A percentile compares a stretch with the other conserved stretches of the same genome.
phyloP scores from a whole-genome alignment of 2,888 invertebrate species.

The Epirrhoe alternata region DNA sequence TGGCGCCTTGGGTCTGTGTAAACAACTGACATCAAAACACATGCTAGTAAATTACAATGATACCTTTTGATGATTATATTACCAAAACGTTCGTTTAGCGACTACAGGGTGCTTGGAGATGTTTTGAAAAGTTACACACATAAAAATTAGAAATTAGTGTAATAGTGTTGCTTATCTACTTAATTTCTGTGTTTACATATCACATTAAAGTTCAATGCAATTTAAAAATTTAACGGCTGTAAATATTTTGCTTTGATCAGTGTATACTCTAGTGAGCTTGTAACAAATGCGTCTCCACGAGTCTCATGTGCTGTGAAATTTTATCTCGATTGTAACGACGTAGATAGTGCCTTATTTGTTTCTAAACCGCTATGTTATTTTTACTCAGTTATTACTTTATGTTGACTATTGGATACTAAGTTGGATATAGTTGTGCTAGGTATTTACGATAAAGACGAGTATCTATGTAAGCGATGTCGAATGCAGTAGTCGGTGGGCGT shows the following conservation, averaged over 20 bases:
- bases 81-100: constrained; percentile 30
- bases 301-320: constrained; percentile 55
- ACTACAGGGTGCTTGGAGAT: constrained; percentile 61
- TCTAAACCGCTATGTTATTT: constrained; percentile 30
- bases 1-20: constrained; percentile 6
- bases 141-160: constrained; percentile 53
- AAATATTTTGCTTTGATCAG: constrained; percentile 57
- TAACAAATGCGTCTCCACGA: constrained; percentile 55
- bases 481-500: constrained; percentile 9
- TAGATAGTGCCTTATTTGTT: constrained; percentile 74
- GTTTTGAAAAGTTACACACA: constrained; percentile 55
- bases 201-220: constrained; percentile 55
- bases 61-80: background rate
- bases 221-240: constrained; percentile 56
- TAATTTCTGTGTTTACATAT: constrained; percentile 67
- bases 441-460: constrained; percentile 13
- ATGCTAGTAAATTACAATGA: constrained; percentile 23
- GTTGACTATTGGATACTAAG: constrained; percentile 3
- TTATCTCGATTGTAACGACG: constrained; percentile 43
- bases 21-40: constrained; percentile 6
- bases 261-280: constrained; percentile 54
- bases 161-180: constrained; percentile 57
- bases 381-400: background rate
- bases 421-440: constrained; percentile 4
- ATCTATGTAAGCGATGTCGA: constrained; percentile 10